phyloP scores from a whole-genome alignment of 2,888 invertebrate species.

The Mantis religiosa region DNA sequence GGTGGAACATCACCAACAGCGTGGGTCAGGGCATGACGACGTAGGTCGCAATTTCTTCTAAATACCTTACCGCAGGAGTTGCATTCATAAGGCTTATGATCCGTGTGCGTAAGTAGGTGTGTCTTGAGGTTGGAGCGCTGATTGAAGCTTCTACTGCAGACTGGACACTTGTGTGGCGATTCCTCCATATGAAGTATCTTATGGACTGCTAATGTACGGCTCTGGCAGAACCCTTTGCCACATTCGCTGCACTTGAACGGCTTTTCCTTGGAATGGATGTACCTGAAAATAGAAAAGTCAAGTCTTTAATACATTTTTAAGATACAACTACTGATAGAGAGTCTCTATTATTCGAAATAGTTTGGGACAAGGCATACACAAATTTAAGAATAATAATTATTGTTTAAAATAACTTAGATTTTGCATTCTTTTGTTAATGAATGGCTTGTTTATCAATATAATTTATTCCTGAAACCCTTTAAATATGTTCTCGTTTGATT shows the following conservation, averaged over 20 bases:
- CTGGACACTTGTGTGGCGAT: constrained; percentile 87
- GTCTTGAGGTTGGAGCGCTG: constrained; percentile 87
- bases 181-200: constrained; percentile 90
- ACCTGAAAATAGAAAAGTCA: constrained; percentile 58
- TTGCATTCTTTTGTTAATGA: too few species aligned
- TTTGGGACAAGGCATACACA: too few species aligned
- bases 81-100: constrained; percentile 88
- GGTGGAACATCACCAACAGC: constrained; percentile 83
- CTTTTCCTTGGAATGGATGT: constrained; percentile 96
- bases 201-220: constrained; percentile 90
- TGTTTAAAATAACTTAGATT: too few species aligned
- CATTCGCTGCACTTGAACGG: constrained; percentile 95
- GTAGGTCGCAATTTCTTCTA: constrained; percentile 83
- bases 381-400: too few species aligned
- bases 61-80: constrained; percentile 86
- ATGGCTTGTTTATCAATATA: too few species aligned
- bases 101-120: constrained; percentile 82
- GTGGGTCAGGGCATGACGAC: constrained; percentile 85
- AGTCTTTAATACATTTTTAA: too few species aligned
- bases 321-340: too few species aligned
- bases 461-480: too few species aligned
- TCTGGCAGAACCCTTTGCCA: constrained; percentile 96
- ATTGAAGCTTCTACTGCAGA: constrained; percentile 83
- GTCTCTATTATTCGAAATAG: too few species aligned
- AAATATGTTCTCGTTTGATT: too few species aligned